Conservation (phyloP, 2,888 invertebrate genomes). For the Leptopilina drosophilae region DNA sequence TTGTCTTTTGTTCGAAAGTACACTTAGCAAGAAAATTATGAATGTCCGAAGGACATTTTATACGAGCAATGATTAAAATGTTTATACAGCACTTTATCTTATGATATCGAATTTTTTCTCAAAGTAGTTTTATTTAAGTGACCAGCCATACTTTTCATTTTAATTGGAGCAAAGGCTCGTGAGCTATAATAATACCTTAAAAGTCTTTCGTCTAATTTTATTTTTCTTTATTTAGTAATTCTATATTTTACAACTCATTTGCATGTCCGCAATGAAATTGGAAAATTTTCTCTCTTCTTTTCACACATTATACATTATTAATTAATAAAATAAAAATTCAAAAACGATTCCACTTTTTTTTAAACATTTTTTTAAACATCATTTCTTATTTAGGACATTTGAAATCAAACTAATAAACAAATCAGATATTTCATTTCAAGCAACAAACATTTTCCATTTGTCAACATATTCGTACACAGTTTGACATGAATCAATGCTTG, state of each 20-base stretch:
- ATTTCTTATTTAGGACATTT: too few relatives aligned
- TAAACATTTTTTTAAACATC: not conserved
- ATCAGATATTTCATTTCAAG: not conserved
- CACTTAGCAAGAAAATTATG: not conserved
- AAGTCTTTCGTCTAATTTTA: constrained; percentile 1
- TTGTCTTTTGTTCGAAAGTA: not conserved
- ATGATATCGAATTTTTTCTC: not conserved
- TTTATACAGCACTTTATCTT: not conserved
- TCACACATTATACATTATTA: not conserved
- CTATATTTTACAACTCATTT: not conserved
- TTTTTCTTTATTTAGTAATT: not conserved
- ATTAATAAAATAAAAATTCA: not conserved
- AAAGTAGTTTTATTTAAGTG: not conserved
- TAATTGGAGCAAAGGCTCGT: not conserved
- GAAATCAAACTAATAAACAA: too few relatives aligned
- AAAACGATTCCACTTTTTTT: not conserved
- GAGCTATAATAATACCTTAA: not conserved
- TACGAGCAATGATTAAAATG: constrained; percentile 12
- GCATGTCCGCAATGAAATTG: not conserved
- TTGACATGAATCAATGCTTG: constrained; percentile 33
- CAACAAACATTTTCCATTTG: constrained; percentile 30
- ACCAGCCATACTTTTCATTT: not conserved
- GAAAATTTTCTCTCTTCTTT: too few relatives aligned
- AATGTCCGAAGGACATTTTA: constrained; percentile 19
- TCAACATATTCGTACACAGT: constrained; percentile 25